Base-by-base conservation (phyloP, 1,140 invertebrate genomes). In the Drosophila elegans region DNA sequence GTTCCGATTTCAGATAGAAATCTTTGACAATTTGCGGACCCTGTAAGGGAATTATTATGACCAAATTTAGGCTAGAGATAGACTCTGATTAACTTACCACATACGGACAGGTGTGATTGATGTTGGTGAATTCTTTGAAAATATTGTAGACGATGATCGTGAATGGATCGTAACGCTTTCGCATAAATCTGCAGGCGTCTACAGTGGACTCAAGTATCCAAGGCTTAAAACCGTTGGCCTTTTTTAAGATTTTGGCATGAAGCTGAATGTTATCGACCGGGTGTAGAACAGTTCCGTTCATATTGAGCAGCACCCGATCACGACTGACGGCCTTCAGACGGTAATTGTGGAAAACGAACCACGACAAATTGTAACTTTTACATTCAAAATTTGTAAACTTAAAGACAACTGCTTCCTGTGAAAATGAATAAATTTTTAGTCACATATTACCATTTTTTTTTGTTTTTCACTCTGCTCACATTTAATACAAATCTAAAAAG, bases 21-120 rank as follows among this genome's bases (percentile, higher is more conserved):
- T 48, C 54, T 11, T 44, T 34, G 0, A 76, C 12, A n/a, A 66
- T 13, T 21, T 48, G 36, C 0, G 9, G n/a, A 1, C 59, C 54
- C 57, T 63, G 7, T 29, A 32, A 25, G 0, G 2, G 27, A 11
- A 4, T 21, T 21, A n/a, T 10, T 3, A 32, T 32, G 5, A 32
- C 29, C 5, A 32, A 32, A 32, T 32, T 6, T 32, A 32, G 5
- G 29, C 2, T 21, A 21, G 16, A 21, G 7, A 32, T 1, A 1
- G 29, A 32, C 29, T 32, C 4, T 32, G 29, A 32, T 2, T 32
- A 54, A 64, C 73, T 44, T 42, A 68, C 77, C 42, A 25, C 38
- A 60, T 54, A 78, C 1, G 77, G 74, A 29, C 74, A 79, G 6
- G 61, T 56, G 16, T 78, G 74, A 48, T 79, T 79, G 0, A 79